A percentile compares a stretch with the other conserved stretches of the same genome.
Evolutionary conservation across 1,140 invertebrate species (phyloP).

Genomic region (Glossosoma conforme): DNA sequence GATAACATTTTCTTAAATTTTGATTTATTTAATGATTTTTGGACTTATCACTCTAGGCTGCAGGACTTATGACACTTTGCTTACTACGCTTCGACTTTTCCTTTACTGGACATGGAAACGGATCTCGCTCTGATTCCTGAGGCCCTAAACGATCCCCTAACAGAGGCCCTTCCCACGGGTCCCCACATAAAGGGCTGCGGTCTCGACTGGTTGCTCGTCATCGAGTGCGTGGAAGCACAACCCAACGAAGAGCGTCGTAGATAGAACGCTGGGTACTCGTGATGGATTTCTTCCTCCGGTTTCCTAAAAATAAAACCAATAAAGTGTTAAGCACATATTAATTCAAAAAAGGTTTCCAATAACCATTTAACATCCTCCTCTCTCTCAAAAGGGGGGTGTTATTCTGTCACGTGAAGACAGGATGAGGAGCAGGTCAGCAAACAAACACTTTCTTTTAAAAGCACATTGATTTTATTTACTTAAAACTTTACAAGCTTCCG

Average conservation of each 20-base stretch:
- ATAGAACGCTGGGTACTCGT: slow-evolving; percentile 35
- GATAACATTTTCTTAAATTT: too few species aligned
- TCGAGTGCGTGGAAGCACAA: slow-evolving; percentile 21
- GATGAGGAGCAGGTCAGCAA: too few species aligned
- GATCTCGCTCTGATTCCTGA: slow-evolving; percentile 23
- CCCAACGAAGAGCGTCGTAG: slow-evolving; percentile 33
- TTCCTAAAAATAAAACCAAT: slow-evolving; percentile 6
- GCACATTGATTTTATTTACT: too few species aligned
- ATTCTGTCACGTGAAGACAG: too few species aligned
- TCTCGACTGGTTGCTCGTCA: slow-evolving; percentile 30
- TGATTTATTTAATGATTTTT: too few species aligned
- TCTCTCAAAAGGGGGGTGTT: too few species aligned
- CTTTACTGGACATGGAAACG: slow-evolving; percentile 15
- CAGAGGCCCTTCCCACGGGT: slow-evolving; percentile 39
- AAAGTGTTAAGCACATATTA: background rate
- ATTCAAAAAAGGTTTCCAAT: too few species aligned
- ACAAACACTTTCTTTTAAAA: too few species aligned
- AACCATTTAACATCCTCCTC: background rate
- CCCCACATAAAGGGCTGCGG: too few species aligned
- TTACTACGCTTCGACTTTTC: background rate
- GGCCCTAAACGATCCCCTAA: slow-evolving; percentile 42
- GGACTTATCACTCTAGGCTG: too few species aligned
- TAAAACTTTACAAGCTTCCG: too few species aligned
- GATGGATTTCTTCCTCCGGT: slow-evolving; percentile 27
- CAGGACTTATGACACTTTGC: too few species aligned